Conservation (phyloP, 2,113 vertebrate species). For the rat (Rattus norvegicus) region GRCr8 NC_086021.1:109066001-109066500, state of each 20-base stretch:
- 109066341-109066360: background rate
- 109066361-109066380: background rate
- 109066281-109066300: background rate
- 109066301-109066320: background rate
- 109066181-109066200: background rate
- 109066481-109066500: too few relatives aligned
- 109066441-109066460: too few relatives aligned
- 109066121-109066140: background rate
- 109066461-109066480: too few relatives aligned
- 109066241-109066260: background rate
- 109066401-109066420: background rate
- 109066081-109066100: background rate
- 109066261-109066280: background rate
- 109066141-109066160: background rate
- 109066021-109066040: constrained; percentile 25
- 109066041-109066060: background rate
- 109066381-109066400: background rate
- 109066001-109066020: background rate
- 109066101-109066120: background rate
- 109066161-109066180: background rate
- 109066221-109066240: background rate
- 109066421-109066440: too few relatives aligned
- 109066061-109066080: background rate
- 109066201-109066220: background rate
- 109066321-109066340: background rate